Percentiles rank a stretch among this genome's conserved stretches.
phyloP scores from a whole-genome alignment of 2,888 invertebrate species.

The Steinernema scapterisci region DNA sequence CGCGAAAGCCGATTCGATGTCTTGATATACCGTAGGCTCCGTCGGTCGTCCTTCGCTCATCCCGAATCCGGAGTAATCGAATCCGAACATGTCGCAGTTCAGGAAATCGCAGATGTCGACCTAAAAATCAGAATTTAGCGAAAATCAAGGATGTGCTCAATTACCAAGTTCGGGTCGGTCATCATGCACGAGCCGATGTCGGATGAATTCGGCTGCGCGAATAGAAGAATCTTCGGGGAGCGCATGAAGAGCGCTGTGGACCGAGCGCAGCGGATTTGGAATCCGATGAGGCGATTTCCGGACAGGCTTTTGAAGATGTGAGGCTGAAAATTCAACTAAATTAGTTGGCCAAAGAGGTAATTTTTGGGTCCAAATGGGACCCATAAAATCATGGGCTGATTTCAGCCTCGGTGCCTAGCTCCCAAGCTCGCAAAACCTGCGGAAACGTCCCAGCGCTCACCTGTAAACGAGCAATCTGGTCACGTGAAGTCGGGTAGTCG shows the following conservation, averaged over 20 bases:
- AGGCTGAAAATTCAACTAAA: too few relatives aligned
- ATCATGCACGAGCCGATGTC: constrained; percentile 51
- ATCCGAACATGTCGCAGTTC: constrained; percentile 49
- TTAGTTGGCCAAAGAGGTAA: too few relatives aligned
- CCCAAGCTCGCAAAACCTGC: too few relatives aligned
- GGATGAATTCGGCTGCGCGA: constrained; percentile 51
- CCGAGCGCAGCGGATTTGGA: background rate
- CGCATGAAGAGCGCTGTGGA: background rate
- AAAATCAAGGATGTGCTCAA: background rate
- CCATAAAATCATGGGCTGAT: background rate
- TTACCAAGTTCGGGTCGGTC: constrained; percentile 55
- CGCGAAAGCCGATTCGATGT: constrained; percentile 43
- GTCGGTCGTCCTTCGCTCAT: constrained; percentile 45
- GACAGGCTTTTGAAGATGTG: background rate
- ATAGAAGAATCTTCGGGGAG: constrained; percentile 50
- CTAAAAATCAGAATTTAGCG: constrained; percentile 29
- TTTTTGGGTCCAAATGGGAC: background rate
- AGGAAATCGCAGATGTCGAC: constrained; percentile 52
- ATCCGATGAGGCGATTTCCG: background rate
- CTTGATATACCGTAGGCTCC: constrained; percentile 45
- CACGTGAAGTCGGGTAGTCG: constrained; percentile 21
- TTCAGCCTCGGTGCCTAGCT: too few relatives aligned
- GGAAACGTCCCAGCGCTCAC: too few relatives aligned
- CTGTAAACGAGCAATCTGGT: background rate
- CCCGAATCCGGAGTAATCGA: constrained; percentile 53